Conservation (phyloP, 2,797 vertebrate genomes). For the Microcaecilia unicolor region DNA sequence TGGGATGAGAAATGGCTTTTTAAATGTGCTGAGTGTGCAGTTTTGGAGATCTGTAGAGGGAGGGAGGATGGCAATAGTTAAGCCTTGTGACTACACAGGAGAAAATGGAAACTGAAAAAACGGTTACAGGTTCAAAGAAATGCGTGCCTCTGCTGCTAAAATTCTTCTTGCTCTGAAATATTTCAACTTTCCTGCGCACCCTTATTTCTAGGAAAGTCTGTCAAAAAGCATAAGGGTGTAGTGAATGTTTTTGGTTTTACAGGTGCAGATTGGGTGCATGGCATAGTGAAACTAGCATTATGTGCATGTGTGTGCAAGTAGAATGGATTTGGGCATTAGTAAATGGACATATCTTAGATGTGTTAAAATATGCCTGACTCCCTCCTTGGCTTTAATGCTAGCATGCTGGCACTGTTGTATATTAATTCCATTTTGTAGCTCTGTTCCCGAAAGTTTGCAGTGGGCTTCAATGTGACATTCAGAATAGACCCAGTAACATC, state of each 20-base stretch:
- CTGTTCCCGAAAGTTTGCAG: constrained; percentile 46
- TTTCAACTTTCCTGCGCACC: constrained; percentile 41
- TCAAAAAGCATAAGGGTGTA: constrained; percentile 32
- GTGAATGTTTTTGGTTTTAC: constrained; percentile 40
- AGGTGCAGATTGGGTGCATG: constrained; percentile 53
- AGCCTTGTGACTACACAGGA: constrained; percentile 42
- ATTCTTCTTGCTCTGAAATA: constrained; percentile 35
- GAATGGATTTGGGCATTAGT: no score
- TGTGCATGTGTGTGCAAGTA: constrained; percentile 3
- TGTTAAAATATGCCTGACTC: constrained; percentile 5
- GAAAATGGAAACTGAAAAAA: constrained; percentile 39
- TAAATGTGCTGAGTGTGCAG: constrained; percentile 64
- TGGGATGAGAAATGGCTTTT: constrained; percentile 52
- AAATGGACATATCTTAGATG: constrained; percentile 11
- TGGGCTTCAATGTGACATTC: constrained; percentile 47
- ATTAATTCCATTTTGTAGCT: constrained; percentile 31
- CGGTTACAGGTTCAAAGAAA: constrained; percentile 45
- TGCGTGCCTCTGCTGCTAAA: constrained; percentile 41
- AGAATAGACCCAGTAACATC: constrained; percentile 43
- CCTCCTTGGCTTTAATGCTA: constrained; percentile 36
- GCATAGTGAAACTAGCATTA: no score
- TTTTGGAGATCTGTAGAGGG: no score
- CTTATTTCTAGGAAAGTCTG: constrained; percentile 33
- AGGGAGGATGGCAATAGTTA: constrained; percentile 47
- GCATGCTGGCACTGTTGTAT: constrained; percentile 27